Conservation (phyloP, 2,888 invertebrate species). For the Diarsia dahlii region DNA sequence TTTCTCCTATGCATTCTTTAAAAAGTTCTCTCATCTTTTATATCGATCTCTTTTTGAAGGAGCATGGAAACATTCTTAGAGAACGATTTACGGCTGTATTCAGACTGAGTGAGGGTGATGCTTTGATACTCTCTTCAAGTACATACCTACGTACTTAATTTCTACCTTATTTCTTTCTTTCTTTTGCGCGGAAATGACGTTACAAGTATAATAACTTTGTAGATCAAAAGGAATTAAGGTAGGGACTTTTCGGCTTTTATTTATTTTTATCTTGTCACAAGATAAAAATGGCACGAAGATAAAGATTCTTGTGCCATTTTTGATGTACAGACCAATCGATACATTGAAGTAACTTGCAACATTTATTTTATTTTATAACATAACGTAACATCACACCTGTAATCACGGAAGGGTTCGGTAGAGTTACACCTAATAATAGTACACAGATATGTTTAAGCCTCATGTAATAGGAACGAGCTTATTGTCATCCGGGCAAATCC, state of each 20-base stretch:
- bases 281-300: too few relatives aligned
- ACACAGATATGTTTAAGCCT: too few relatives aligned
- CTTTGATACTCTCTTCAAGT: not conserved
- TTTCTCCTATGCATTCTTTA: slow-evolving; percentile 12
- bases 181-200: not conserved
- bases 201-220: not conserved
- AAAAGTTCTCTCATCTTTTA: slow-evolving; percentile 26
- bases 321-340: too few relatives aligned
- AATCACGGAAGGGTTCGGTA: too few relatives aligned
- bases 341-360: too few relatives aligned
- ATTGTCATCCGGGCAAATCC: too few relatives aligned
- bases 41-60: slow-evolving; percentile 26
- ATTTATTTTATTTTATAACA: too few relatives aligned
- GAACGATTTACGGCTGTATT: slow-evolving; percentile 27
- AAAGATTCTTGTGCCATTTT: too few relatives aligned
- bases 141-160: not conserved
- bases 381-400: too few relatives aligned
- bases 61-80: slow-evolving; percentile 31
- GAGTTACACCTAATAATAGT: too few relatives aligned
- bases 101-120: not conserved
- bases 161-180: not conserved
- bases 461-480: too few relatives aligned
- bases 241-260: not conserved
- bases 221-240: slow-evolving; percentile 8
- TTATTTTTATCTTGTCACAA: too few relatives aligned